These are phyloP conservation scores for Halocynthia roretzi DNA, from an alignment of 23 tunicate species.

Conservation along the genomic window DNA sequence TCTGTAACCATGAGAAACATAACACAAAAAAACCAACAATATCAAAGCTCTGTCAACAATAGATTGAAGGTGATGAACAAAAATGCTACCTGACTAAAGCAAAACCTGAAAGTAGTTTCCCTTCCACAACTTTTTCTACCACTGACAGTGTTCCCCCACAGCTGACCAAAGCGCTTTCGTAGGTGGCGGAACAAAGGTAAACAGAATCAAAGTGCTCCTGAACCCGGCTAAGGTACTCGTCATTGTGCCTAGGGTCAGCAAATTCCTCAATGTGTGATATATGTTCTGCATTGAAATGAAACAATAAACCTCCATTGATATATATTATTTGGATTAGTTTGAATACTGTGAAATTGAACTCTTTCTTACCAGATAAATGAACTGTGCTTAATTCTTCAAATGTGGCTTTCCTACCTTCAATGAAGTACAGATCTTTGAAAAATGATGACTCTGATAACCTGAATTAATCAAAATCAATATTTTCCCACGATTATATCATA, in stretches of 20 bases:
- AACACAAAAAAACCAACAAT: not conserved
- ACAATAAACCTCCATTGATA: too few species aligned
- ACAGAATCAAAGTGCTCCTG: constrained; percentile 14
- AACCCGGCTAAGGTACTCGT: too few species aligned
- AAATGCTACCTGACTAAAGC: constrained; percentile 16
- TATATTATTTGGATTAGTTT: too few species aligned
- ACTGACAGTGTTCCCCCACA: constrained; percentile 20
- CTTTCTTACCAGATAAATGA: constrained; percentile 1
- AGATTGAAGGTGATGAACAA: not conserved
- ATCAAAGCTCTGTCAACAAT: not conserved
- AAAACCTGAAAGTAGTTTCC: constrained; percentile 13
- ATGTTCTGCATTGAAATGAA: too few species aligned
- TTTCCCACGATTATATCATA: too few species aligned
- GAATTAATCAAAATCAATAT: not conserved
- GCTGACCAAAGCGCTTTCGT: constrained; percentile 12
- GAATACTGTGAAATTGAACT: too few species aligned
- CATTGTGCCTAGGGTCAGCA: too few species aligned
- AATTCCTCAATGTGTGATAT: too few species aligned
- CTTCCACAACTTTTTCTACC: constrained; percentile 8
- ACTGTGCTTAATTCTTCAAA: constrained; percentile 6
- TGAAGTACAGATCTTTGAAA: constrained; percentile 2
- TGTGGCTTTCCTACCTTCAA: constrained; percentile 17
- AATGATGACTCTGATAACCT: constrained; percentile 6
- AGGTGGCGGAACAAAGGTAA: constrained; percentile 10
- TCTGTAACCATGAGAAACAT: not conserved